Base-by-base conservation (phyloP, 2,888 invertebrate genomes). In the Mimumesa dahlbomi region DNA sequence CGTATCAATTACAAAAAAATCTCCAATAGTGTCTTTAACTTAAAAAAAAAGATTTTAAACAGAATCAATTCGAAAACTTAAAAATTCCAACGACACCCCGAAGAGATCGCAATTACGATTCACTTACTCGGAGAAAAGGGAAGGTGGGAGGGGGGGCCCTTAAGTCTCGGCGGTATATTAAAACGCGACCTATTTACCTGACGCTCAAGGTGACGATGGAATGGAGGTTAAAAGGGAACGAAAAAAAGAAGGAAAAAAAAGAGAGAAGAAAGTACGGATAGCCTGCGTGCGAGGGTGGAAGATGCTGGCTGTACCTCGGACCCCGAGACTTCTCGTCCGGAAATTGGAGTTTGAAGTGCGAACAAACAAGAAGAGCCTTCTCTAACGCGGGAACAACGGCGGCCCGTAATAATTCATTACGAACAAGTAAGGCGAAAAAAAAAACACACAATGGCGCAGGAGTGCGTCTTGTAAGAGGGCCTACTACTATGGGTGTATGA, bases 291-390 rank as follows among this genome's bases (percentile, higher is more conserved):
- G n/a, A n/a, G n/a, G n/a, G n/a, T n/a, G n/a, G n/a, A n/a, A n/a
- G 14, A 49, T 9, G 49, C 40, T 40, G 36, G 34, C 16, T 46
- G 36, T 21, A n/a, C 48, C 48, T 14, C 2, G 16, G 57, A 36
- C n/a, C 52, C 52, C 46, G 16, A 50, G 64, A 68, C n/a, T n/a
- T 62, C 38, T 50, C 56, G n/a, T 22, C 34, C 62, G 58, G 71
- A 75, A 75, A 75, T 75, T 72, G 64, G 58, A 75, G 67, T 71
- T 75, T 75, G 34, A 71, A 72, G 75, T 65, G 59, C 31, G 67
- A 62, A 68, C 54, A 54, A 67, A 71, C 67, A 54, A 61, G 52
- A 54, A 38, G 43, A 6, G 57, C 34, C 14, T 16, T 40, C 13
- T 42, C 72, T 43, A 16, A 14, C 38, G 22, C 21, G 48, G 31